Base-by-base conservation (phyloP, 1,140 invertebrate species). In the Trachymyrmex septentrionalis region DNA sequence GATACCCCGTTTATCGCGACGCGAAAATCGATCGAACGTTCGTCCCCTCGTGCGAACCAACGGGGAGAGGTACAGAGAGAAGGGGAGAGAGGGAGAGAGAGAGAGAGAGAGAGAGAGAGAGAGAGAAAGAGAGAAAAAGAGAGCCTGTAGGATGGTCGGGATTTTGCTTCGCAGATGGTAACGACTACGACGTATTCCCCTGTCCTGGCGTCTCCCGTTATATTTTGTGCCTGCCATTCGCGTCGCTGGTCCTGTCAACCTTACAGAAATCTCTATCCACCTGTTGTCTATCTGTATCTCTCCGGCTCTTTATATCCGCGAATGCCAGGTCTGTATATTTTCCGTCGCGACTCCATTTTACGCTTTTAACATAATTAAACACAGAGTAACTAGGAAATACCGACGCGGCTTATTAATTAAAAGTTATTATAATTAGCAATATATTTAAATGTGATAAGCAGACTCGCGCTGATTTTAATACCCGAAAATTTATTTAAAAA, bases 1-100 rank as follows among this genome's bases (percentile, higher is more conserved):
- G 66, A 59, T 59, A 38, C 73, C 61, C 66, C 66, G 86, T 66
- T 87, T 80, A 86, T 86, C 75, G 85, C 53, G 59, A 66, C 19
- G 63, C 55, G 77, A 84, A 50, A 88, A 88, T 87, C 87, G 87
- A 88, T 57, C 59, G 53, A 71, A 82, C 67, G 24, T 53, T 48
- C 75, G 48, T 21, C 55, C 76, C 21, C 67, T 53, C 67, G 80
- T 19, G 38, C 55, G 53, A 48, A 50, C 38, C 21, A 53, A 34
- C 12, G 12, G 67, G 9, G 59, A 21, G 14, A 44, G 53, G 14
- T 24, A 59, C 12, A 38, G 38, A 38, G 7, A 7, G 9, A 38
- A 19, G 1, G 48, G 0, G 9, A 16, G 34, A 12, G n/a, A 16
- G 34, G 7, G n/a, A 50, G 19, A 50, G n/a, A 57, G 19, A 57